Conservation (phyloP, 2,888 invertebrate species). For the Dynastes grantii region DNA sequence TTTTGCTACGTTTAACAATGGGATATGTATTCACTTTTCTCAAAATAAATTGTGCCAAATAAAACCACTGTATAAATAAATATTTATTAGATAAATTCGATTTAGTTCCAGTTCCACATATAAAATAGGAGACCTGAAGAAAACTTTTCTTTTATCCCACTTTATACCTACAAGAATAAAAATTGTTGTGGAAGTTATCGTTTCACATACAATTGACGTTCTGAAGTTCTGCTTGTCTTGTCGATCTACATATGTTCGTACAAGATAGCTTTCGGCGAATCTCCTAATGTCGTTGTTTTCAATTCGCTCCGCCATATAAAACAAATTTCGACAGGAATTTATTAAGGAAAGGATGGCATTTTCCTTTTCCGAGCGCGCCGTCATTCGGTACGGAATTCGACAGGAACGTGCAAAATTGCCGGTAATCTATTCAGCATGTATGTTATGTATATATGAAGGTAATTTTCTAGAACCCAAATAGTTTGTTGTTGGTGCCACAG, state of each 20-base stretch:
- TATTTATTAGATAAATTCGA: too few relatives aligned
- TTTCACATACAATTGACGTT: slow-evolving; percentile 7
- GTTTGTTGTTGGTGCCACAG: slow-evolving; percentile 18
- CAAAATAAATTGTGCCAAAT: too few relatives aligned
- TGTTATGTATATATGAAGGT: slow-evolving; percentile 37
- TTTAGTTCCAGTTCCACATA: not conserved
- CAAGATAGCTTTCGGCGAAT: slow-evolving; percentile 47
- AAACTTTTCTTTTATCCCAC: not conserved
- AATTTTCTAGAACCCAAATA: slow-evolving; percentile 26
- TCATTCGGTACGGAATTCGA: slow-evolving; percentile 27
- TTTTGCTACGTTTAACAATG: too few relatives aligned
- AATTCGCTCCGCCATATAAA: slow-evolving; percentile 51
- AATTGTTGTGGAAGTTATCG: not conserved
- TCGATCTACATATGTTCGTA: slow-evolving; percentile 19
- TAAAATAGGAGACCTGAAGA: not conserved
- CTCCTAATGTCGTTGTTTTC: slow-evolving; percentile 48
- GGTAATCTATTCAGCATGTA: slow-evolving; percentile 36
- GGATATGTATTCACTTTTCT: not conserved
- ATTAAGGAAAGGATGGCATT: slow-evolving; percentile 55
- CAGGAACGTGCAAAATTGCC: slow-evolving; percentile 39
- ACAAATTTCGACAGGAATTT: slow-evolving; percentile 55
- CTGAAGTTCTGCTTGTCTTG: slow-evolving; percentile 10
- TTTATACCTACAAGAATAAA: slow-evolving; percentile 8
- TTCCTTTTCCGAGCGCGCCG: slow-evolving; percentile 28
- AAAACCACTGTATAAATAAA: too few relatives aligned